phyloP scores from a whole-genome alignment of 2,888 invertebrate genomes.

The Stenolophus ochropezus region DNA sequence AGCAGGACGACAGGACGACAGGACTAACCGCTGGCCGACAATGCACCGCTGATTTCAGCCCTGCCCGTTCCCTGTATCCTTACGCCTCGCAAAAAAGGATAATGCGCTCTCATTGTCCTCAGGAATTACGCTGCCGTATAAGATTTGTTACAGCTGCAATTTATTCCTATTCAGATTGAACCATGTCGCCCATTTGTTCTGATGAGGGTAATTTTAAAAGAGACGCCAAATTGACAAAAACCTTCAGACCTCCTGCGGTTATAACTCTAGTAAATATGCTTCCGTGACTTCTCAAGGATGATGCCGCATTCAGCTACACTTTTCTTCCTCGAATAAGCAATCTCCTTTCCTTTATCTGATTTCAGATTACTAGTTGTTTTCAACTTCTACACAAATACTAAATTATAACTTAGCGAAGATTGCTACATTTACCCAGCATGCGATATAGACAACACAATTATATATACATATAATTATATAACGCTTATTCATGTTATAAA shows the following conservation, averaged over 20 bases:
- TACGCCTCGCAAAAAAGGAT: conserved; percentile 38
- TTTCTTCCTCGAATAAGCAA: background rate
- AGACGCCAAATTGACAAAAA: conserved; percentile 37
- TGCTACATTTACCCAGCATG: background rate
- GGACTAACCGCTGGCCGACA: conserved; percentile 55
- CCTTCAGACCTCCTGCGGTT: conserved; percentile 20
- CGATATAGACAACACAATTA: background rate
- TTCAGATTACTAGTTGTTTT: conserved; percentile 15
- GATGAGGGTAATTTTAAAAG: conserved; percentile 51
- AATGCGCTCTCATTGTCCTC: conserved; percentile 44
- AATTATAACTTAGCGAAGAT: background rate
- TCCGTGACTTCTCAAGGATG: conserved; percentile 10
- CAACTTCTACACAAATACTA: background rate
- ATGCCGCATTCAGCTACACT: background rate
- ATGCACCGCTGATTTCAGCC: conserved; percentile 56
- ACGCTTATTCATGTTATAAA: too few species aligned
- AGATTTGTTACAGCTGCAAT: conserved; percentile 59
- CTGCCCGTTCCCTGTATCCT: conserved; percentile 41
- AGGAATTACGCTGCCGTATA: conserved; percentile 36
- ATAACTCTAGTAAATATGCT: conserved; percentile 36
- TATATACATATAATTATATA: too few species aligned
- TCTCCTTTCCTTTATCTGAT: background rate
- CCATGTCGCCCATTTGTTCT: conserved; percentile 32
- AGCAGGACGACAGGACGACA: too few species aligned
- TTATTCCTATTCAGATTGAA: conserved; percentile 60